Base-by-base conservation (phyloP, 1,140 invertebrate species). In the Orchestia grillus region DNA sequence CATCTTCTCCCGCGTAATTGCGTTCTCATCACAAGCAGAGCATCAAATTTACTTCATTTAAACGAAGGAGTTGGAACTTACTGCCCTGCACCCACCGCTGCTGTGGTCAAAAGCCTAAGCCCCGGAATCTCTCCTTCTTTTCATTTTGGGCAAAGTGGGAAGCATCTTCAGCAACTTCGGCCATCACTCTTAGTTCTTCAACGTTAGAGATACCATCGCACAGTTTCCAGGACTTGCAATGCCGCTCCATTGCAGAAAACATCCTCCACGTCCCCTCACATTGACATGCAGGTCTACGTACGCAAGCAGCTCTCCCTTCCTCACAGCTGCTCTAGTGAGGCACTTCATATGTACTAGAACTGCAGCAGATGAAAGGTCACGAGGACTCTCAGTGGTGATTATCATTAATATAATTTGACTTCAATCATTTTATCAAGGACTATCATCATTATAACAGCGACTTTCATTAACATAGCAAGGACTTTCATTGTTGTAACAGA, bases 141-240 rank as follows among this genome's bases (percentile, higher is more conserved):
- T 90, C 88, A 90, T 41, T 44, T 44, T 43, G n/a, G 88, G 36
- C 88, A 44, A 94, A 44, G 44, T 42, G 41, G 92, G 44, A 94
- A 94, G 92, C 41, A 42, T 44, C 44, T 44, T 94, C 44, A 44
- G 43, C 92, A 94, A 94, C 92, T 94, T 94, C 47, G 92, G 92
- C 44, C 92, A 94, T 94, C 43, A 94, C 92, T 94, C 92, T 94
- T 94, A 94, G 43, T 94, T 94, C 92, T 94, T 94, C 92, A 94
- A 94, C 92, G 92, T 94, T 94, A 47, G 92, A 94, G 92, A 94
- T 94, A 94, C 92, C 43, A 47, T 94, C 44, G 44, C 40, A 40
- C 92, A 28, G 36, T 19, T 94, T 6, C 8, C 88, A 41, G 15
- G n/a, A 41, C 40, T n/a, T 45, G 92, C 92, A 94, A 47, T 47